phyloP scores from a whole-genome alignment of 2,113 vertebrate genomes.

The Ochotona princeps region DNA sequence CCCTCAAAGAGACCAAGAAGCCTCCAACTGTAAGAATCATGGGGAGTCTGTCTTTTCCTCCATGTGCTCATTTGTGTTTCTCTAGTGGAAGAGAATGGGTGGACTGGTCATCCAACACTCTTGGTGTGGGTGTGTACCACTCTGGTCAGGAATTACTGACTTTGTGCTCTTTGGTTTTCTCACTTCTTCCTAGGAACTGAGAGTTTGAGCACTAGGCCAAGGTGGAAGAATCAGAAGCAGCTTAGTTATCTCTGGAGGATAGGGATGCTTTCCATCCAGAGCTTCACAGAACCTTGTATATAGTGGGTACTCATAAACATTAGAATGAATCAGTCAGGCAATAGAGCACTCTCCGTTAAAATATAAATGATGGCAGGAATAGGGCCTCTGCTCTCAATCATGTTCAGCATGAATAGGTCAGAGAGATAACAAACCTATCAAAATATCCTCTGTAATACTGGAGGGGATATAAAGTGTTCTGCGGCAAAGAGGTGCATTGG shows the following conservation, averaged over 20 bases:
- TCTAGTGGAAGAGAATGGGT: neutral
- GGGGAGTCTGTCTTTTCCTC: neutral
- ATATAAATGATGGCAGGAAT: neutral
- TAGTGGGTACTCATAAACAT: neutral
- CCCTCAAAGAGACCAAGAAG: conserved; percentile 78
- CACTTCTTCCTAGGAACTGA: rapidly evolving
- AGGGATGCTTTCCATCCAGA: neutral
- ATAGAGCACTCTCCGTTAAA: neutral
- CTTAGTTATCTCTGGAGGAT: neutral
- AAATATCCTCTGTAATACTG: neutral
- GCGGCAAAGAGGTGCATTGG: neutral
- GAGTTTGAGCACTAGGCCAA: neutral
- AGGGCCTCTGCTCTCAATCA: neutral
- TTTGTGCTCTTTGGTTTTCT: neutral
- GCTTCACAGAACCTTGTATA: neutral
- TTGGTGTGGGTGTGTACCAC: neutral
- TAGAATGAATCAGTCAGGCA: neutral
- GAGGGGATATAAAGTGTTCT: neutral
- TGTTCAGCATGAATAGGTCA: neutral
- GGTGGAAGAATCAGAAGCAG: neutral
- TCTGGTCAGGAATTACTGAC: neutral
- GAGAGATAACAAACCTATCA: neutral
- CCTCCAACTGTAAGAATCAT: conserved; percentile 82
- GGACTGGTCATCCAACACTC: neutral
- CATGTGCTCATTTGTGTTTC: neutral